A percentile compares a stretch with the other conserved stretches of the same genome.
These are phyloP conservation scores for Sus cebifrons DNA, from an alignment of 2,797 vertebrate species.

Conservation along the genomic window DNA sequence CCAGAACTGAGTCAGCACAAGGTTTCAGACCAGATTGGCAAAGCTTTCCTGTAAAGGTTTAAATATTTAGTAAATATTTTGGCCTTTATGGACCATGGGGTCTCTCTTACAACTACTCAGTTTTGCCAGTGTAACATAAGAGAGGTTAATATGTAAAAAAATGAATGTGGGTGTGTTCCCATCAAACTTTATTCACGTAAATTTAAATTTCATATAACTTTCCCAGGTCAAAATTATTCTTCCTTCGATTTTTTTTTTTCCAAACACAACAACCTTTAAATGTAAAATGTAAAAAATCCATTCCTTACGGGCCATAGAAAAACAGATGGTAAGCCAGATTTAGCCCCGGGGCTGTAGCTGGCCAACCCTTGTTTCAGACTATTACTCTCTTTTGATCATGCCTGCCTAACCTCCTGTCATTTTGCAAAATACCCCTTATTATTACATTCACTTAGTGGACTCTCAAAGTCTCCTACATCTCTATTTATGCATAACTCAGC, in stretches of 20 bases:
- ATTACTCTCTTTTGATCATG: not conserved
- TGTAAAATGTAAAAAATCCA: slow-evolving; percentile 49
- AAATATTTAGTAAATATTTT: slow-evolving; percentile 26
- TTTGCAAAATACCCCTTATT: slow-evolving; percentile 45
- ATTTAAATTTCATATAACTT: slow-evolving; percentile 44
- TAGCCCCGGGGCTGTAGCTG: not conserved
- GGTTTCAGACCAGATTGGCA: not conserved
- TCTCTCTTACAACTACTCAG: not conserved
- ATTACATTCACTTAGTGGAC: not conserved
- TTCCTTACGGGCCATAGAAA: not conserved
- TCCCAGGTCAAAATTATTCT: slow-evolving; percentile 28
- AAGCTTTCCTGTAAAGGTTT: not conserved
- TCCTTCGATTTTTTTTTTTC: slow-evolving; percentile 17
- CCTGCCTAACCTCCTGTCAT: not conserved
- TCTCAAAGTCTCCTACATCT: slow-evolving; percentile 42
- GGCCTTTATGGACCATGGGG: not conserved
- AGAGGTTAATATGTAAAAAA: not conserved
- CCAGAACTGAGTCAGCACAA: slow-evolving; percentile 7
- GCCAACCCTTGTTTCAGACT: not conserved
- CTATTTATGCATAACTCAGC: slow-evolving; percentile 39
- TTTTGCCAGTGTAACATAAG: not conserved
- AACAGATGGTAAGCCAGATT: not conserved
- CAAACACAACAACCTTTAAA: not conserved
- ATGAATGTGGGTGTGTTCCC: not conserved
- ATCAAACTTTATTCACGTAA: not conserved